A percentile compares a stretch with the other conserved stretches of the same genome.
Evolutionary conservation across 2,113 vertebrate genomes (phyloP).

Genomic region (Cryptotis parvus): DNA sequence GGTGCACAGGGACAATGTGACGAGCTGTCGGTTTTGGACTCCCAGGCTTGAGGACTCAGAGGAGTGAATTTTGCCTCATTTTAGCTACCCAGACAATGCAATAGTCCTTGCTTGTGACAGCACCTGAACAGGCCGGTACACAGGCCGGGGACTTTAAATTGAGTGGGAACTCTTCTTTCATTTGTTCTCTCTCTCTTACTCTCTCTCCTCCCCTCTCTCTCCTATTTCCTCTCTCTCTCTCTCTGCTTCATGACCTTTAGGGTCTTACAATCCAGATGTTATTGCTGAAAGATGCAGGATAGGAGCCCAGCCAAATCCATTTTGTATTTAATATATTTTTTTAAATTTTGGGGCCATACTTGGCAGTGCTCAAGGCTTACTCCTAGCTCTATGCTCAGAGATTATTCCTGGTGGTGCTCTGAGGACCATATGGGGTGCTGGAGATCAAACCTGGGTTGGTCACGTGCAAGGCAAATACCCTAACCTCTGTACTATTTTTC

Average conservation of each 20-base stretch:
- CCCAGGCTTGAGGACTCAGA: neutral
- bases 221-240: neutral
- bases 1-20: too few species aligned
- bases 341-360: too few species aligned
- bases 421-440: too few species aligned
- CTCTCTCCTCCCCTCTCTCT: neutral
- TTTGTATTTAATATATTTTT: too few species aligned
- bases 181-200: constrained; percentile 13
- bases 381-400: too few species aligned
- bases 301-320: neutral
- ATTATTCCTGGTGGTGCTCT: too few species aligned
- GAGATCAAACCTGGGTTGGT: too few species aligned
- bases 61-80: neutral
- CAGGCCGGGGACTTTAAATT: neutral
- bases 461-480: too few species aligned
- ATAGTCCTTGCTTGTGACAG: neutral
- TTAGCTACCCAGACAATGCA: neutral
- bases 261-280: neutral
- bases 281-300: neutral
- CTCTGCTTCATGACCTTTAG: neutral
- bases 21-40: neutral
- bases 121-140: neutral
- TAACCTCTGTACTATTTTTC: too few species aligned
- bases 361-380: too few species aligned
- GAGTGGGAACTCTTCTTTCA: neutral